Percentiles rank a stretch among this genome's conserved stretches.
These are phyloP conservation scores for Olivierus martensii DNA, from an alignment of 1,140 invertebrate genomes.

Conservation along the genomic window DNA sequence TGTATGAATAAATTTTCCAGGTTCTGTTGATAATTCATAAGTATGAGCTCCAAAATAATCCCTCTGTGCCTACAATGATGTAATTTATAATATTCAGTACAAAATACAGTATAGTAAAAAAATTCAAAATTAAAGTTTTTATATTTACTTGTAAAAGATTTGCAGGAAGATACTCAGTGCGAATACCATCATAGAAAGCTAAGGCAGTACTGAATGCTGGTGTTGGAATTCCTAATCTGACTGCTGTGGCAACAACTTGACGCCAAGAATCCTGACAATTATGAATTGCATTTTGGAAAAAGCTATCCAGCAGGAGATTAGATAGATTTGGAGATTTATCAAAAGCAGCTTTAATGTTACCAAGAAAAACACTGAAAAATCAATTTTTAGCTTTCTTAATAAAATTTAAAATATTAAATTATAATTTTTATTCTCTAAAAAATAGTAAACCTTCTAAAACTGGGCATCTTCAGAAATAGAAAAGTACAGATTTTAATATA, in stretches of 20 bases:
- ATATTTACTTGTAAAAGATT: slow-evolving; percentile 67
- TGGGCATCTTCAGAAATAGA: too few species aligned
- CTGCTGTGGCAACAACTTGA: slow-evolving; percentile 39
- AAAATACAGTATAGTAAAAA: background rate
- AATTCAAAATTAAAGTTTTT: background rate
- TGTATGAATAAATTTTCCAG: slow-evolving; percentile 87
- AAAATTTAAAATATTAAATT: too few species aligned
- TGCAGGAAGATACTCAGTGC: slow-evolving; percentile 63
- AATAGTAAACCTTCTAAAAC: too few species aligned
- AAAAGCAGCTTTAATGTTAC: slow-evolving; percentile 93
- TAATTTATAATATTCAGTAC: too few species aligned
- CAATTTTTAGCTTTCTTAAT: too few species aligned
- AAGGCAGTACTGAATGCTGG: slow-evolving; percentile 85
- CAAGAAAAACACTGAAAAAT: slow-evolving; percentile 71
- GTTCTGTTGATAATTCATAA: slow-evolving; percentile 74
- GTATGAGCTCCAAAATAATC: slow-evolving; percentile 99
- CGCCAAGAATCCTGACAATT: slow-evolving; percentile 52
- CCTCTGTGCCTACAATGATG: slow-evolving; percentile 61
- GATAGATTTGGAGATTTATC: slow-evolving; percentile 76
- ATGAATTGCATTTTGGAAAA: slow-evolving; percentile 76
- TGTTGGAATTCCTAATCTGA: slow-evolving; percentile 68
- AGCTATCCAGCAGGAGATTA: slow-evolving; percentile 88
- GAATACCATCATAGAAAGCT: slow-evolving; percentile 94
- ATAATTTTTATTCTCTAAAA: too few species aligned
- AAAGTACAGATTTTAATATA: too few species aligned